Evolutionary conservation across 2,797 vertebrate genomes (phyloP).

Genomic region (Crocidura indochinensis): DNA sequence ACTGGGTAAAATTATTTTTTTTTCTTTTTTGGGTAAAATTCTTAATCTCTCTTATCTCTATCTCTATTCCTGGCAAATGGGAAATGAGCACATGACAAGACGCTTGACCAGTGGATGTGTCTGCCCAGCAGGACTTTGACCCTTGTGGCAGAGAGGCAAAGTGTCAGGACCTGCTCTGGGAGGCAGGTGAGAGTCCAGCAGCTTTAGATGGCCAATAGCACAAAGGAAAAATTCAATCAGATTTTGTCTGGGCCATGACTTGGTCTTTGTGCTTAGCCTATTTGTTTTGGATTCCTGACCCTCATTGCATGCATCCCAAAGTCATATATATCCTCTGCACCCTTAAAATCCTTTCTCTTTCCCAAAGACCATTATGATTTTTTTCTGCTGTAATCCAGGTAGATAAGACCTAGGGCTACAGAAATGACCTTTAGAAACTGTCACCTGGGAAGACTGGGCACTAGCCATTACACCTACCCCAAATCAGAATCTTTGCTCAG

Average conservation of each 20-base stretch:
- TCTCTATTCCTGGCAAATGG: background rate
- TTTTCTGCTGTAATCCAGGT: background rate
- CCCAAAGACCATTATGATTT: background rate
- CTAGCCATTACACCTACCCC: constrained; percentile 6
- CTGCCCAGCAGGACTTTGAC: constrained; percentile 51
- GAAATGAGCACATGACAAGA: background rate
- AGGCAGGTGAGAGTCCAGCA: constrained; percentile 15
- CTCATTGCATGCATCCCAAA: background rate
- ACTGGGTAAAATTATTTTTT: background rate
- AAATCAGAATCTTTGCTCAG: background rate
- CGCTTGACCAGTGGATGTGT: background rate
- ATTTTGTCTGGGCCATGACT: background rate
- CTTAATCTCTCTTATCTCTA: background rate
- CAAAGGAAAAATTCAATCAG: background rate
- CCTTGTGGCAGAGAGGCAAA: background rate
- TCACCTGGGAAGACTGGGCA: constrained; percentile 8
- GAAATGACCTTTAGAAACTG: background rate
- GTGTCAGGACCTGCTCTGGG: background rate
- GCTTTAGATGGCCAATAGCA: background rate
- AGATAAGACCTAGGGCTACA: background rate
- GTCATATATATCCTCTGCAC: background rate
- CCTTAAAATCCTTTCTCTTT: constrained; percentile 20
- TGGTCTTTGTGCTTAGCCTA: constrained; percentile 7
- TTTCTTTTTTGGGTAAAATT: too few species aligned
- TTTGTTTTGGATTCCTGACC: constrained; percentile 29